Base-by-base conservation (phyloP, 2,797 vertebrate genomes). In the Pelochelys cantorii region DNA sequence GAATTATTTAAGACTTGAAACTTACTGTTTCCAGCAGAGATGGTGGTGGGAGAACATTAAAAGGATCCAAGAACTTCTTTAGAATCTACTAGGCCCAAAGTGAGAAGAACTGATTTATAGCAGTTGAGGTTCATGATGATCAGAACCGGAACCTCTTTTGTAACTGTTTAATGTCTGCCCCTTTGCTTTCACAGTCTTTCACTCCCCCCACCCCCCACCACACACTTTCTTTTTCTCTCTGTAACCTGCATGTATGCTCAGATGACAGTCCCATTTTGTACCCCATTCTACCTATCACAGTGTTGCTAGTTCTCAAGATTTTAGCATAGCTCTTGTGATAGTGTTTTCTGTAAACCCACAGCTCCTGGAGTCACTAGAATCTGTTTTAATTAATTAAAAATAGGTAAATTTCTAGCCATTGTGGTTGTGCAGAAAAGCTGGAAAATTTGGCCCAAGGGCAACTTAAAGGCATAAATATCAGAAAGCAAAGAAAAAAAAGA, bases 1-100 rank as follows among this genome's bases (percentile, higher is more conserved):
- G 79, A 95, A 90, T 94, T 93, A 68, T 79, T 84, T 85, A 84
- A 81, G 60, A 68, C 86, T 79, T 93, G 3, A 15, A 42, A 42
- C 42, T 42, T 42, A 81, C 89, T 93, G 78, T 92, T 93, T 87
- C 23, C 57, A 88, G 52, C 22, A 87, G 83, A 94, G 78, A 29
- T 79, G 84, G 86, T 75, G 34, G 55, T 88, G 34, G 92, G 87
- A 85, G 92, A 90, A 85, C 81, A 82, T 68, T 84, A 85, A 82
- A 88, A 90, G 54, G 57, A 84, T 90, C 52, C 53, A 56, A 11
- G 83, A 54, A 85, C 84, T 80, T 95, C 15, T 37, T 83, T 81
- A 59, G 68, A 88, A n/a, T 92, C 55, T 77, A 93, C 91, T 85
- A 25, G 74, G 31, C 25, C 79, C 87, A 84, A 93, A 62, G 62